A percentile compares a stretch with the other conserved stretches of the same genome.
phyloP scores from a whole-genome alignment of 2,797 vertebrate species.

The Anableps anableps region DNA sequence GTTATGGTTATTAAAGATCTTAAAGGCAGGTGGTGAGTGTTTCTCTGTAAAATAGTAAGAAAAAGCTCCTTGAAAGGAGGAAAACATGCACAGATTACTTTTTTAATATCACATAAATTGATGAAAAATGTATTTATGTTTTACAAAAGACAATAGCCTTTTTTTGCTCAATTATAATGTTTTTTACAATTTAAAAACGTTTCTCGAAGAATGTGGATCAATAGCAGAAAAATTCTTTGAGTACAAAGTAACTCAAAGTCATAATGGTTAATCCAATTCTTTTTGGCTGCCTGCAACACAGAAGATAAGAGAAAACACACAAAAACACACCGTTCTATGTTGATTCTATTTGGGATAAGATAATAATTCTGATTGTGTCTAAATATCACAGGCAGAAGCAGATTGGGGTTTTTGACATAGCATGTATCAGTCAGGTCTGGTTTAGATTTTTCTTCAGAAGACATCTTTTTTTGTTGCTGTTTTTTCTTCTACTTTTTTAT shows the following conservation, averaged over 20 bases:
- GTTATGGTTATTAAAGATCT: background rate
- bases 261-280: conserved; percentile 45
- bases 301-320: conserved; percentile 22
- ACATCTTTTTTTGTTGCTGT: conserved; percentile 26
- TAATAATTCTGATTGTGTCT: conserved; percentile 17
- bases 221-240: conserved; percentile 32
- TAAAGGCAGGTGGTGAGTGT: background rate
- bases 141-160: background rate
- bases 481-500: too few species aligned
- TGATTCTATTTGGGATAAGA: background rate
- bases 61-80: background rate
- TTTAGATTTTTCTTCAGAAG: conserved; percentile 32
- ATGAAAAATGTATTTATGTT: background rate
- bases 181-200: background rate
- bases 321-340: background rate
- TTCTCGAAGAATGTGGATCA: conserved; percentile 43
- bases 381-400: conserved; percentile 13
- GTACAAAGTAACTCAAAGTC: conserved; percentile 41
- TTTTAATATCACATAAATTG: background rate
- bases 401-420: conserved; percentile 29
- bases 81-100: background rate
- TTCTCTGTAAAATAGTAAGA: background rate
- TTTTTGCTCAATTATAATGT: background rate
- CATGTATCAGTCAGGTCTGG: conserved; percentile 30
- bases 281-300: background rate